Percentiles rank a stretch among this genome's conserved stretches.
These are phyloP conservation scores for Erythrolamprus reginae DNA, from an alignment of 2,113 vertebrate genomes.

Conservation along the genomic window DNA sequence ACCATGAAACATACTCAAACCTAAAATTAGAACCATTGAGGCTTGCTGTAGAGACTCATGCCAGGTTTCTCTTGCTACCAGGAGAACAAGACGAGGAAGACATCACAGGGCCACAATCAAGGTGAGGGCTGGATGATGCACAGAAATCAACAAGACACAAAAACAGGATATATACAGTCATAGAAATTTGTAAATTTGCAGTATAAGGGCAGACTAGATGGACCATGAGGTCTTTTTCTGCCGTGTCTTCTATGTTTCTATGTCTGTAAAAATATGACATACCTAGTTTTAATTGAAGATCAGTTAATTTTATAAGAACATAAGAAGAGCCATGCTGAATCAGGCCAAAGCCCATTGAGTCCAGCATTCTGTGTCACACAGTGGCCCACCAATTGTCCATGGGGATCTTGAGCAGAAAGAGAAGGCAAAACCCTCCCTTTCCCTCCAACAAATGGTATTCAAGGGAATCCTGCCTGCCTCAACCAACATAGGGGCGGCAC, in stretches of 20 bases:
- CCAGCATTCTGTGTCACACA: no score
- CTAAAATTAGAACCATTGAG: background rate
- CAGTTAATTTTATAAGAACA: background rate
- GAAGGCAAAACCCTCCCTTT: no score
- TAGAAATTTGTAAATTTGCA: fast-evolving
- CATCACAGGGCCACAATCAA: background rate
- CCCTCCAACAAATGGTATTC: no score
- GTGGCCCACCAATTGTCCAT: no score
- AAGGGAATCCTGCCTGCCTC: no score
- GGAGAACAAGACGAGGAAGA: background rate
- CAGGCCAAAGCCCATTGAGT: no score
- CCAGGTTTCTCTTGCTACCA: background rate
- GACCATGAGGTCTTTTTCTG: no score
- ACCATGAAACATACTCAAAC: background rate
- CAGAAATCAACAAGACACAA: background rate
- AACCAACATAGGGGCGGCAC: no score
- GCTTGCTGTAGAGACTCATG: background rate
- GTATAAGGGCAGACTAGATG: no score
- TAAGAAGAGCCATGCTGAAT: no score
- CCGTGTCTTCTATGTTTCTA: no score
- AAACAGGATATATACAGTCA: background rate
- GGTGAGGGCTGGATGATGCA: fast-evolving
- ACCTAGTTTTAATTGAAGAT: fast-evolving
- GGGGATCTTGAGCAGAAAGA: no score
- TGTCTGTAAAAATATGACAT: background rate